These are phyloP conservation scores for Formica aserva DNA, from an alignment of 2,888 invertebrate genomes.

Conservation along the genomic window DNA sequence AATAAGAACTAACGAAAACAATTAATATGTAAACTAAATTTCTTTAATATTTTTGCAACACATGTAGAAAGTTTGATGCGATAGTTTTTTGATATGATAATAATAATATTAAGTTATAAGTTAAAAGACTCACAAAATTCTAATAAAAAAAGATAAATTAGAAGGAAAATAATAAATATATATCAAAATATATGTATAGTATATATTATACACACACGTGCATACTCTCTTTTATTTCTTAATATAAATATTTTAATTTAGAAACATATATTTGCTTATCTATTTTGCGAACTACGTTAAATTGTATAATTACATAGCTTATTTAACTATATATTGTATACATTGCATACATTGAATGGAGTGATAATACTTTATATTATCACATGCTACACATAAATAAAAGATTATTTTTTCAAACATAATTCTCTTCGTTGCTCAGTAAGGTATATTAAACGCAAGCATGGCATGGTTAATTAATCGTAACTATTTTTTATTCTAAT, in stretches of 20 bases:
- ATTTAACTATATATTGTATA: not conserved
- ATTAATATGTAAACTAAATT: not conserved
- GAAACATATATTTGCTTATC: not conserved
- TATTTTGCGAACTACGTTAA: not conserved
- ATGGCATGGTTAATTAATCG: not conserved
- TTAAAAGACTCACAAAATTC: not conserved
- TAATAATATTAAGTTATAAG: not conserved
- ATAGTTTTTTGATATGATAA: not conserved
- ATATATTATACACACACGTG: not conserved
- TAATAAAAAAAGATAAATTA: not conserved
- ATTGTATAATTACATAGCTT: slow-evolving; percentile 8
- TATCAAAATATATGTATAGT: not conserved
- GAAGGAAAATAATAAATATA: not conserved
- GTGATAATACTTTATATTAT: not conserved
- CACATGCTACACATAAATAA: not conserved
- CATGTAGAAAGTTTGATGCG: not conserved
- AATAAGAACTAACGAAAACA: not conserved
- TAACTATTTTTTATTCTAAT: not conserved
- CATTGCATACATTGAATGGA: not conserved
- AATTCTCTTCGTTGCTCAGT: not conserved
- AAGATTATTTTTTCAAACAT: not conserved
- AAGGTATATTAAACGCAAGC: not conserved
- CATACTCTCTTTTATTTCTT: not conserved
- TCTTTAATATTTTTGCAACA: not conserved
- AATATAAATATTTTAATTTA: not conserved